Conservation (phyloP, 2,113 vertebrate genomes). For the Dolichallabes microphthalmus region DNA sequence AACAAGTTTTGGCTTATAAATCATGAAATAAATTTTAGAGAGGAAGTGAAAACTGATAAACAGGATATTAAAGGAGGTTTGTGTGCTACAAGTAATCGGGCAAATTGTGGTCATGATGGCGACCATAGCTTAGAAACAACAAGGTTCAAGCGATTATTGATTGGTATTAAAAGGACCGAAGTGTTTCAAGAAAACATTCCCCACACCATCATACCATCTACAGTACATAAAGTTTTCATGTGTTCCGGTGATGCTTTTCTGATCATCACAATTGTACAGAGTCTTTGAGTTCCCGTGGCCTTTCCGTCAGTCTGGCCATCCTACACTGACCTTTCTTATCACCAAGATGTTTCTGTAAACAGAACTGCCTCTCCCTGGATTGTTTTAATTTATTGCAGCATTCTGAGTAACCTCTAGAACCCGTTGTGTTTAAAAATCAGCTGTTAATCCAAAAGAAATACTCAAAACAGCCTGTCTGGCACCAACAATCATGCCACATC, state of each 20-base stretch:
- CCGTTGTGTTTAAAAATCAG: neutral
- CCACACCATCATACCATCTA: neutral
- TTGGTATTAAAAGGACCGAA: neutral
- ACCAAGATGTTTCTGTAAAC: neutral
- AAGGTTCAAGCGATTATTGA: neutral
- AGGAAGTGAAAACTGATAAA: neutral
- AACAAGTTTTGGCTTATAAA: neutral
- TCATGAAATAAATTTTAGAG: neutral
- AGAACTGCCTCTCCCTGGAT: neutral
- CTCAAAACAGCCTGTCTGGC: neutral
- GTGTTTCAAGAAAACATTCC: neutral
- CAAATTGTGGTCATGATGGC: neutral
- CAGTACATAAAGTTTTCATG: neutral
- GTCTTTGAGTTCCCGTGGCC: neutral
- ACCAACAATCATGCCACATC: neutral
- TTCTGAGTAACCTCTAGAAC: neutral
- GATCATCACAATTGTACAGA: neutral
- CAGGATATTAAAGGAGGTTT: neutral
- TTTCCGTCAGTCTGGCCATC: neutral
- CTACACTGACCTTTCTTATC: neutral
- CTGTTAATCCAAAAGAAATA: neutral
- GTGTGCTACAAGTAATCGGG: neutral
- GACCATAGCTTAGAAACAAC: neutral
- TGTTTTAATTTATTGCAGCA: neutral
- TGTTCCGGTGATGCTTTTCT: neutral